These are phyloP conservation scores for Bufo gargarizans DNA, from an alignment of 2,113 vertebrate species.

Conservation along the genomic window DNA sequence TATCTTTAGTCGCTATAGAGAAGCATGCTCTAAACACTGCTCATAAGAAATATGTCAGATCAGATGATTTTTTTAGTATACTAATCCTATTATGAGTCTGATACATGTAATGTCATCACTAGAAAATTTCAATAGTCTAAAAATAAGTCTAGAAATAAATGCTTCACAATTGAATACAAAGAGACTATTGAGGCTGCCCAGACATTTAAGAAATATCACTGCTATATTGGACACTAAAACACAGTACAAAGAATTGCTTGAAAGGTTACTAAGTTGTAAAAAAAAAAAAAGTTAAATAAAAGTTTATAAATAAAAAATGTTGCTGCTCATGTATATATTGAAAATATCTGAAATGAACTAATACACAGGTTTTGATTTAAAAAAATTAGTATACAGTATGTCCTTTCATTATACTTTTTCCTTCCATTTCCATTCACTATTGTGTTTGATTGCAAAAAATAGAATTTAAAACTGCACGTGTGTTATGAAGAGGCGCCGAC, in stretches of 20 bases:
- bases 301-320: neutral
- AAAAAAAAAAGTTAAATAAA: neutral
- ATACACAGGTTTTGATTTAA: no score
- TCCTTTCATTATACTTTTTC: no score
- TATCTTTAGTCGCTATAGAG: constrained; percentile 20
- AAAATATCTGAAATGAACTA: neutral
- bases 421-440: no score
- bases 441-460: no score
- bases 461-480: no score
- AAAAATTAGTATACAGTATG: no score
- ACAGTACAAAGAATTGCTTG: neutral
- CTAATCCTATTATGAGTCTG: constrained; percentile 29
- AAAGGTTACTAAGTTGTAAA: neutral
- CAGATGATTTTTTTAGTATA: constrained; percentile 46
- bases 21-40: neutral
- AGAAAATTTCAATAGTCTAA: constrained; percentile 33
- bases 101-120: constrained; percentile 3
- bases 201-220: constrained; percentile 8
- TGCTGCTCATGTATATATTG: neutral
- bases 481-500: no score
- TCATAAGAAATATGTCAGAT: constrained; percentile 31
- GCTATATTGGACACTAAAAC: neutral
- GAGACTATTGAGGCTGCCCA: constrained; percentile 20
- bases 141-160: constrained; percentile 49
- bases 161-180: constrained; percentile 1